Percentiles rank a stretch among this genome's conserved stretches.
These are phyloP conservation scores for Leptopilina clavipes DNA, from an alignment of 1,140 invertebrate species.

Conservation along the genomic window DNA sequence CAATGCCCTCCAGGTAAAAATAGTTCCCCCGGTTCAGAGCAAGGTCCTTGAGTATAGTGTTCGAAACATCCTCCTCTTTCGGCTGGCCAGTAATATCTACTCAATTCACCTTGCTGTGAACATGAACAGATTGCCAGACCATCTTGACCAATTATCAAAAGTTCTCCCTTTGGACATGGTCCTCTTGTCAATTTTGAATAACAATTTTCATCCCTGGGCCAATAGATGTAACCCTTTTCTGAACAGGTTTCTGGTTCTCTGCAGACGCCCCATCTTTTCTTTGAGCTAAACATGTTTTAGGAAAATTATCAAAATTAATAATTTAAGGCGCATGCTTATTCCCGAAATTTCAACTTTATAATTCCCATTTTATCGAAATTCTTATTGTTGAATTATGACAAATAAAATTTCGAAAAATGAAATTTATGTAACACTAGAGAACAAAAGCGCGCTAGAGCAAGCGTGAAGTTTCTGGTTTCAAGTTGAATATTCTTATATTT, in stretches of 20 bases:
- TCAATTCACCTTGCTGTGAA: slow-evolving; percentile 70
- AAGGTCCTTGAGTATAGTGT: slow-evolving; percentile 85
- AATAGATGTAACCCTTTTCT: slow-evolving; percentile 79
- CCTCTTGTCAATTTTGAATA: slow-evolving; percentile 81
- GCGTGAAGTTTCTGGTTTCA: too few species aligned
- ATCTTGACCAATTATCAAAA: slow-evolving; percentile 78
- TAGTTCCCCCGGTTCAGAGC: slow-evolving; percentile 81
- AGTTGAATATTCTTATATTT: too few species aligned
- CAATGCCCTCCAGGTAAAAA: slow-evolving; percentile 84
- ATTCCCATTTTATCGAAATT: too few species aligned
- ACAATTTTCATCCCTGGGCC: slow-evolving; percentile 83
- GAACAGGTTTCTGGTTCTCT: slow-evolving; percentile 78
- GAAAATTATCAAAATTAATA: background rate
- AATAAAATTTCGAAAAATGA: too few species aligned
- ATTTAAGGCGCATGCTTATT: too few species aligned
- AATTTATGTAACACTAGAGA: background rate
- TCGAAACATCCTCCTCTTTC: slow-evolving; percentile 82
- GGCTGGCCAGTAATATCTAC: slow-evolving; percentile 73
- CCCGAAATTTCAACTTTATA: too few species aligned
- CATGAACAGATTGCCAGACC: slow-evolving; percentile 79
- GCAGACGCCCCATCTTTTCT: slow-evolving; percentile 81
- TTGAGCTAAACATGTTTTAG: slow-evolving; percentile 58
- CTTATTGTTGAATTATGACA: too few species aligned
- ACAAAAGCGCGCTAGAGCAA: too few species aligned
- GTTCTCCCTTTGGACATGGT: slow-evolving; percentile 83